Percentiles rank a stretch among this genome's conserved stretches.
Evolutionary conservation across 2,888 invertebrate species (phyloP).

Genomic region (Netelia inedita): DNA sequence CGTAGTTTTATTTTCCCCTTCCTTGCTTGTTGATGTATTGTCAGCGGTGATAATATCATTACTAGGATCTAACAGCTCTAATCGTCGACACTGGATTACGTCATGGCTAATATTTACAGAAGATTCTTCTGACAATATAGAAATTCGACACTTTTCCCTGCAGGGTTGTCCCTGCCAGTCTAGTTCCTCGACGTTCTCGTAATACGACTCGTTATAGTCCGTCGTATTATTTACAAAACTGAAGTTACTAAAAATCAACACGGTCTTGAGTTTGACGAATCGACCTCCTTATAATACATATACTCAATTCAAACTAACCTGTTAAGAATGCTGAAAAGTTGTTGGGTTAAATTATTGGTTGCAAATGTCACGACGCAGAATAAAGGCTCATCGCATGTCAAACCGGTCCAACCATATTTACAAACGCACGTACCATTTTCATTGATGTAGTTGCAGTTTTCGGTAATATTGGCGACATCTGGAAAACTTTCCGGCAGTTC

Average conservation of each 20-base stretch:
- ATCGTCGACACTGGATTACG: slow-evolving; percentile 38
- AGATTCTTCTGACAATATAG: background rate
- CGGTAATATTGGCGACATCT: background rate
- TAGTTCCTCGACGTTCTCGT: background rate
- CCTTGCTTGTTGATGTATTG: background rate
- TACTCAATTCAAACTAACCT: slow-evolving; percentile 33
- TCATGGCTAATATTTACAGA: slow-evolving; percentile 13
- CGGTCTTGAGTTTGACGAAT: background rate
- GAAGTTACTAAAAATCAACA: slow-evolving; percentile 4
- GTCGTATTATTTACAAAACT: slow-evolving; percentile 7
- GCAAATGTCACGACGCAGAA: slow-evolving; percentile 30
- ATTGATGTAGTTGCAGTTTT: slow-evolving; percentile 14
- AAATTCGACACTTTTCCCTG: slow-evolving; percentile 41
- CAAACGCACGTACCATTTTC: slow-evolving; percentile 36
- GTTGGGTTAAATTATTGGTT: background rate
- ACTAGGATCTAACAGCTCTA: background rate
- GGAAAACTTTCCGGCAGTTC: background rate
- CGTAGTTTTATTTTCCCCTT: slow-evolving; percentile 5
- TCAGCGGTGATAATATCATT: slow-evolving; percentile 1
- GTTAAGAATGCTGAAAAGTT: slow-evolving; percentile 1
- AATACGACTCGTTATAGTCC: slow-evolving; percentile 2
- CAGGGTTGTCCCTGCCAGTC: slow-evolving; percentile 48
- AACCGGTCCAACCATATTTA: slow-evolving; percentile 46
- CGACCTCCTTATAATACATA: background rate
- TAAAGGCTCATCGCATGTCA: slow-evolving; percentile 20